Evolutionary conservation across 2,797 vertebrate species (phyloP), one percentile per base, ranked within the genome.

Genomic region (Podargus strigoides): DNA sequence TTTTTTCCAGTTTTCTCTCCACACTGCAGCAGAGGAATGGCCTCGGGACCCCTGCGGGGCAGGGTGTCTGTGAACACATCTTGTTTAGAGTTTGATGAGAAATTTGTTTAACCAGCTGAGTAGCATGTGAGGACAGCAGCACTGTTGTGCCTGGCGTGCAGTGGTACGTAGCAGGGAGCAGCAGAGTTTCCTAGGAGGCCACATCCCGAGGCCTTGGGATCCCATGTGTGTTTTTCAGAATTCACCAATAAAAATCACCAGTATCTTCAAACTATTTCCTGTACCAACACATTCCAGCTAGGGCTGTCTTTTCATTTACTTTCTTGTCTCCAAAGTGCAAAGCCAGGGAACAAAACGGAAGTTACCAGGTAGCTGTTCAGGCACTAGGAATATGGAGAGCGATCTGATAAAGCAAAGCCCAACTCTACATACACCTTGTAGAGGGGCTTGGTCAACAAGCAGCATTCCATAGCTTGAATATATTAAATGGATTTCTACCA

Each of bases 361-460:
- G 62, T 50, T 28, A 50, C 4, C 16, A 42, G 44, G 55, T 62
- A 46, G 76, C 75, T 94, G 88, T 90, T 92, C 82, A 95, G 95
- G 95, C 94, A 95, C 79, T 69, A 74, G 73, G 81, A 91, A 88
- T 55, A 41, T 0, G 7, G 72, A 87, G 23, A 77, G 72, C 12
- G 0, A 81, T 62, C 19, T 52, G 73, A 87, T 41, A 64, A 75
- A 93, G 68, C 66, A 69, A 67, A 87, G 80, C 90, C 74, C 0
- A 0, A 67, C 67, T 59, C 56, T 52, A 70, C n/a, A 28, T 17
- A 50, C 9, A 37, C 59, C 82, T 86, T 30, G 9, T 49, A 91
- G 37, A 52, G 53, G 92, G 56, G 82, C 96, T 93, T 89, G 37
- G 42, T 93, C 87, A 88, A 80, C 73, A 93, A 80, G 91, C 92